Evolutionary conservation across 1,140 invertebrate species (phyloP).

Genomic region (Drosophila tsacasi): DNA sequence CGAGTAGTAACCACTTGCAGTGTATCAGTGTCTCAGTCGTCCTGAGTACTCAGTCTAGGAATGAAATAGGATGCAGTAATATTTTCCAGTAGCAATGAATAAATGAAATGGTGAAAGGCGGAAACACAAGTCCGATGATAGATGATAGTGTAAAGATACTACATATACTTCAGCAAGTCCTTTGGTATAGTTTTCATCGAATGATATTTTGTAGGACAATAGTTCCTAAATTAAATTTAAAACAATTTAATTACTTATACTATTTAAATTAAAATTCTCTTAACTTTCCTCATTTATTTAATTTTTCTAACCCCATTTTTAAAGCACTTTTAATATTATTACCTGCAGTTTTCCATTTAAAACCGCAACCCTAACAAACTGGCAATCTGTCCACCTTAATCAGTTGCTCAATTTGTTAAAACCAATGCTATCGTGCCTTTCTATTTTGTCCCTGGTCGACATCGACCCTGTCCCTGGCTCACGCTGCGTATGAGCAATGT

Average conservation of each 20-base stretch:
- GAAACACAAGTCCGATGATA: conserved; percentile 22
- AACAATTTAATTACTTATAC: neutral
- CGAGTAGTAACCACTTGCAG: conserved; percentile 2
- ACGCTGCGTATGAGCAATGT: conserved; percentile 56
- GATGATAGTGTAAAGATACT: conserved; percentile 3
- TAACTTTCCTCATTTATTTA: neutral
- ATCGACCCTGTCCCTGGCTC: conserved; percentile 13
- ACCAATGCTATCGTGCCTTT: conserved; percentile 16
- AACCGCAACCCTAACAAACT: conserved; percentile 21
- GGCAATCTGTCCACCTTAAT: conserved; percentile 31
- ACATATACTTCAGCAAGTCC: conserved; percentile 16
- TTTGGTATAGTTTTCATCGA: neutral
- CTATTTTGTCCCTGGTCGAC: neutral
- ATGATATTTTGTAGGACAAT: neutral
- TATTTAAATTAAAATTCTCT: neutral
- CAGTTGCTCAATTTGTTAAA: conserved; percentile 23
- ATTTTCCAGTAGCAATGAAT: neutral
- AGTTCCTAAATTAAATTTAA: too few species aligned
- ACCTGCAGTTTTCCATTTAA: neutral
- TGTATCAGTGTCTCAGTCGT: neutral
- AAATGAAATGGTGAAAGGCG: conserved; percentile 1
- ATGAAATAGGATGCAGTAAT: conserved; percentile 9
- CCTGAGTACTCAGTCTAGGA: neutral
- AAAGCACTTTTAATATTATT: neutral
- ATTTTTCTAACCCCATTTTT: fast-evolving